Conservation (phyloP, 2,888 invertebrate species). For the Alentia gelatinosa region DNA sequence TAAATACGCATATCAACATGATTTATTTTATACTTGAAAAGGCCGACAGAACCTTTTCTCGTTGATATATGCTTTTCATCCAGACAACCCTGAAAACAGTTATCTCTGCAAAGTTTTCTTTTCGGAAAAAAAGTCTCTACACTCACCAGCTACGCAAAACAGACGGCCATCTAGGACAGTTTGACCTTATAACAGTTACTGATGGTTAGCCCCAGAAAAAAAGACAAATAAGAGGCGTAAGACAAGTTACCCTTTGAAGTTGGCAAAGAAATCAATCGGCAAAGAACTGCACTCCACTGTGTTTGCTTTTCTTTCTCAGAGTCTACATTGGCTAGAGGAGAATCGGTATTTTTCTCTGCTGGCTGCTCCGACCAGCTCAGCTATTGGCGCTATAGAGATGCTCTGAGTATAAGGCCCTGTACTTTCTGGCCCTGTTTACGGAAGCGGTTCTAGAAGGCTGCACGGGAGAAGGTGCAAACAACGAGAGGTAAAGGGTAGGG, state of each 20-base stretch:
- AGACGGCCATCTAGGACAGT: background rate
- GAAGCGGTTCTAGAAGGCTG: too few relatives aligned
- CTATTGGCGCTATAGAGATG: too few relatives aligned
- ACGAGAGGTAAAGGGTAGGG: too few relatives aligned
- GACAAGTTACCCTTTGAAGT: background rate
- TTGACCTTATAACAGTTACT: background rate
- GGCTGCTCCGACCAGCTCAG: background rate
- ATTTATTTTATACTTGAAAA: too few relatives aligned
- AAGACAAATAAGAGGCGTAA: background rate
- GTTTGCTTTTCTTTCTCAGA: background rate
- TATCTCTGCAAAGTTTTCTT: background rate
- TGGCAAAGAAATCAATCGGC: background rate
- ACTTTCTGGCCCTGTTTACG: too few relatives aligned
- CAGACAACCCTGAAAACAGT: background rate
- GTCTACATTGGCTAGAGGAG: too few relatives aligned
- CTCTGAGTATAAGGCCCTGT: too few relatives aligned
- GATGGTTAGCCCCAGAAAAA: background rate
- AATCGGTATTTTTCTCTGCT: too few relatives aligned
- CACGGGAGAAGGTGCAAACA: too few relatives aligned
- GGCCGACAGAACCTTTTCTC: too few relatives aligned
- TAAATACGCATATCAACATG: too few relatives aligned
- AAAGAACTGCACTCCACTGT: background rate
- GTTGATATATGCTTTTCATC: too few relatives aligned
- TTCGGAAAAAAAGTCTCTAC: background rate
- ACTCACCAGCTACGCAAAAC: background rate